Evolutionary conservation across 2,888 invertebrate genomes (phyloP), one percentile per base, ranked within the genome.

Genomic region (Parelbella ahira): DNA sequence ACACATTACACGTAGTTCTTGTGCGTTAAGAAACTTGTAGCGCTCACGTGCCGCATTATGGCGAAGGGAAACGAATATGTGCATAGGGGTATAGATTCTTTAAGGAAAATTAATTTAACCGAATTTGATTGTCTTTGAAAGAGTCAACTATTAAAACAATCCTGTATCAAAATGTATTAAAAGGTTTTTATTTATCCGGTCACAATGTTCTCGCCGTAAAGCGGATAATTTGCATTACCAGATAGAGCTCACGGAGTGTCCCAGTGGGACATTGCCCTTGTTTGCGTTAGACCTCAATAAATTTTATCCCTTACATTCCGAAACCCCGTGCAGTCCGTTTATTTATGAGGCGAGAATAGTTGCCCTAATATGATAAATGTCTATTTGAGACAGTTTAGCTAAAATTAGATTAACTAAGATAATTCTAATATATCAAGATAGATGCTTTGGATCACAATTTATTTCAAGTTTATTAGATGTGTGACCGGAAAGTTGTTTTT

Each of bases 271-370:
- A 58, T 63, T 72, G 71, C 64, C 64, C 75, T 69, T 70, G 60
- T 76, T 81, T 69, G 60, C 66, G 63, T 64, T 65, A 60, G 68
- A 64, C 69, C 68, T 60, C 68, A 57, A 83, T 84, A 83, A 83
- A 83, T 84, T 69, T 63, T 56, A 57, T 56, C 56, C 58, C 55
- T 51, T 59, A 58, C 68, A 63, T 73, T 69, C 69, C 63, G 50
- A 64, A 75, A 65, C 80, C 68, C 62, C 77, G 65, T 69, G 73
- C 54, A 63, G 68, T 63, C 62, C 54, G 58, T 44, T 58, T 62
- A 82, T 81, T 82, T 80, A 82, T 75, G 66, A 63, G 58, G 60
- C 63, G 59, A 68, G 63, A 69, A 69, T 58, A 49, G 57, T 51
- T 55, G 53, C 62, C 64, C 57, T 56, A 58, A 53, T 60, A 61